Percentiles rank a stretch among this genome's conserved stretches.
Evolutionary conservation across 1,140 invertebrate species (phyloP).

Genomic region (Caligus rogercresseyi): DNA sequence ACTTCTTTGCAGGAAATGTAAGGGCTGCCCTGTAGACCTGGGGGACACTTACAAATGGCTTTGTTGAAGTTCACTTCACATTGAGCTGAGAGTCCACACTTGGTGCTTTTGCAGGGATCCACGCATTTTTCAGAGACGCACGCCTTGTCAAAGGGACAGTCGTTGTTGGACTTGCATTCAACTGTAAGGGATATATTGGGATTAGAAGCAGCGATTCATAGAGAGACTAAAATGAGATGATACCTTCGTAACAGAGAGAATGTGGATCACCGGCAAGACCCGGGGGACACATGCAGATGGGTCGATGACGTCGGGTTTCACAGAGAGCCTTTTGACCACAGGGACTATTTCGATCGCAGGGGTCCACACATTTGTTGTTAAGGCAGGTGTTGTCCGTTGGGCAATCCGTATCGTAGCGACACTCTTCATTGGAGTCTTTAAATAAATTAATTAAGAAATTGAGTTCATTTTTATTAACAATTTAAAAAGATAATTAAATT

Average conservation of each 20-base stretch:
- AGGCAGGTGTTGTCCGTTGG: constrained; percentile 51
- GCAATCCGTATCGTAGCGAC: constrained; percentile 37
- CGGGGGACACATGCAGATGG: constrained; percentile 60
- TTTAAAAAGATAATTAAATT: too few species aligned
- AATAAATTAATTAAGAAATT: constrained; percentile 17
- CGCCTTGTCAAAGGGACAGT: constrained; percentile 27
- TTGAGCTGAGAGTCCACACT: constrained; percentile 56
- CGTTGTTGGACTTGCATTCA: constrained; percentile 25
- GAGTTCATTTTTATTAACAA: background rate
- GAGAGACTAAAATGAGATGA: background rate
- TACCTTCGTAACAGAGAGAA: constrained; percentile 39
- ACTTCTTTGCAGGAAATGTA: constrained; percentile 32
- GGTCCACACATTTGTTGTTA: constrained; percentile 62
- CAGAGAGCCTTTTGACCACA: constrained; percentile 72
- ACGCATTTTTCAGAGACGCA: constrained; percentile 53
- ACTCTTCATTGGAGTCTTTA: constrained; percentile 26
- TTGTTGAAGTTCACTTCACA: constrained; percentile 72
- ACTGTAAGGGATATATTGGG: constrained; percentile 26
- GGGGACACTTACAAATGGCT: constrained; percentile 59
- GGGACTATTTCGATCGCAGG: constrained; percentile 43
- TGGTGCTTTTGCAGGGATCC: constrained; percentile 48
- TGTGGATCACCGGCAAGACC: constrained; percentile 60
- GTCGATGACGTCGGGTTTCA: constrained; percentile 56
- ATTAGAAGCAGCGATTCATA: constrained; percentile 47
- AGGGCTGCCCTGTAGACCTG: constrained; percentile 64